Conservation (phyloP, 2,797 vertebrate genomes). For the Onychomys leucogaster region DNA sequence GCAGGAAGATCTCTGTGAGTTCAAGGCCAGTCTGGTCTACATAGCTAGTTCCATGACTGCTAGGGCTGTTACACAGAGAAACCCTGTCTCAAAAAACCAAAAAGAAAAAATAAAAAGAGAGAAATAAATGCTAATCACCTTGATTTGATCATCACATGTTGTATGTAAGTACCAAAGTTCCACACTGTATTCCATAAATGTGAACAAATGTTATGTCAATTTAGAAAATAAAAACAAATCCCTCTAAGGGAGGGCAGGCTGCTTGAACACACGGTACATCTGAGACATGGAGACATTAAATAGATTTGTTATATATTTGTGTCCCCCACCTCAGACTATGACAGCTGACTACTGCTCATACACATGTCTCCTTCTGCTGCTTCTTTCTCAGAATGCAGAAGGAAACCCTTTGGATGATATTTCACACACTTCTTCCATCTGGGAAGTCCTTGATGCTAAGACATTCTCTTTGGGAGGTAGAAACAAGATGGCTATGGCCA, state of each 20-base stretch:
- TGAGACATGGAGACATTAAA: neutral
- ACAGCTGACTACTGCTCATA: neutral
- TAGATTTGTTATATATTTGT: neutral
- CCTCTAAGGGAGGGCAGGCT: neutral
- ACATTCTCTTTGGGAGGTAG: neutral
- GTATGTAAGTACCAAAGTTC: neutral
- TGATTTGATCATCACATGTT: neutral
- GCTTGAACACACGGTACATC: too few relatives aligned
- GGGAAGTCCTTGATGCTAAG: neutral
- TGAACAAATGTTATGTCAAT: neutral
- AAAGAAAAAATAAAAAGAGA: too few relatives aligned
- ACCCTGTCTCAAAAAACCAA: neutral
- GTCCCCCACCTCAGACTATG: neutral
- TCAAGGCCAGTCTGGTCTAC: neutral
- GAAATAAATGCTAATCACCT: neutral
- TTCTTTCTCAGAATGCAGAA: neutral
- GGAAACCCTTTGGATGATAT: neutral
- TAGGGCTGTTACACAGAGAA: neutral
- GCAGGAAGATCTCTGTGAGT: neutral
- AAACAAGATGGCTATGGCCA: neutral
- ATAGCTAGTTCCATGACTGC: neutral
- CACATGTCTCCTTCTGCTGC: neutral
- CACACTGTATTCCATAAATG: neutral
- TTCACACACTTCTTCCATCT: neutral
- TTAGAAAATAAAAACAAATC: slow-evolving; percentile 23